Conservation (phyloP, 2,888 invertebrate species). For the Parnassius orleans region DNA sequence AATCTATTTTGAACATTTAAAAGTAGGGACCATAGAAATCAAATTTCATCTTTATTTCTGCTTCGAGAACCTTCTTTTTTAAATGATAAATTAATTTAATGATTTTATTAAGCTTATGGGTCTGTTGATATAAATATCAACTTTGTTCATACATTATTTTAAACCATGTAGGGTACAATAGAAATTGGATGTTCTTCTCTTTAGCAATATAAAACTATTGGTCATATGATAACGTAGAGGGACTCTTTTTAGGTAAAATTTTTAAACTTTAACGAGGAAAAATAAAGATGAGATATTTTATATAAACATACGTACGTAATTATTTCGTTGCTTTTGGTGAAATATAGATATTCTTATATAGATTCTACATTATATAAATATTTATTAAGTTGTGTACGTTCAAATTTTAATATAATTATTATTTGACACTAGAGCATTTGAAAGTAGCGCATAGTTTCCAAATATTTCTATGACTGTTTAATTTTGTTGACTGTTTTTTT, state of each 20-base stretch:
- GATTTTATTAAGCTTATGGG: conserved; percentile 11
- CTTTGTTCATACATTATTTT: conserved; percentile 11
- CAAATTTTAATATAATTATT: conserved; percentile 33
- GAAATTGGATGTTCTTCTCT: too few species aligned
- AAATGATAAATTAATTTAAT: not conserved
- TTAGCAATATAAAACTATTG: too few species aligned
- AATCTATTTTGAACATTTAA: conserved; percentile 55
- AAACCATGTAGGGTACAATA: conserved; percentile 1
- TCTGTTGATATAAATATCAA: conserved; percentile 21
- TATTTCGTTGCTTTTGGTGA: conserved; percentile 47
- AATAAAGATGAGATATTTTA: conserved; percentile 55
- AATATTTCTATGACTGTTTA: conserved; percentile 6
- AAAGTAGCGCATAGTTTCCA: conserved; percentile 30
- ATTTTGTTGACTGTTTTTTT: conserved; percentile 34
- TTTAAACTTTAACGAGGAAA: conserved; percentile 39
- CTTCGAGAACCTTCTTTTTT: conserved; percentile 28
- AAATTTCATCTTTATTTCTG: conserved; percentile 54
- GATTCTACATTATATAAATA: conserved; percentile 48
- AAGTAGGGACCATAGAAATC: conserved; percentile 74
- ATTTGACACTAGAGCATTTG: conserved; percentile 54
- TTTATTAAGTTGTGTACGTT: conserved; percentile 42
- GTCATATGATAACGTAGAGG: too few species aligned
- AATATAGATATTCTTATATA: conserved; percentile 58
- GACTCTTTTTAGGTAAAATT: not conserved
- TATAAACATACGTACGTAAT: conserved; percentile 43